phyloP scores from a whole-genome alignment of 2,888 invertebrate species.

The Clusia tigrina region DNA sequence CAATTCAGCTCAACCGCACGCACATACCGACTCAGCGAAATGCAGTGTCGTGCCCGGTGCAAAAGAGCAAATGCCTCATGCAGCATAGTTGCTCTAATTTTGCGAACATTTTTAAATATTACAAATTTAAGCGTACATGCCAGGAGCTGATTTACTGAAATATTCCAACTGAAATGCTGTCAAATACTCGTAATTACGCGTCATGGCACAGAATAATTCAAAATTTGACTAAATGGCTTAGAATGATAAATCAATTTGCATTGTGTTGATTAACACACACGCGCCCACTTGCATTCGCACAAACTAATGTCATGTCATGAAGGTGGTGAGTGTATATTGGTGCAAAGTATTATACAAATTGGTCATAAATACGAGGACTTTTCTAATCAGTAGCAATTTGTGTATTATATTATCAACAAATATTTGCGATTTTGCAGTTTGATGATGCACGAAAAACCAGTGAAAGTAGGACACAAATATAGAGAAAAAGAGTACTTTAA shows the following conservation, averaged over 20 bases:
- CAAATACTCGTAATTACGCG: slow-evolving; percentile 14
- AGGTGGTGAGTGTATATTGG: no score
- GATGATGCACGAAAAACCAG: no score
- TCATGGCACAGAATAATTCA: slow-evolving; percentile 31
- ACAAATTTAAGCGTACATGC: not conserved
- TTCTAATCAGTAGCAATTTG: no score
- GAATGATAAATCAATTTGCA: slow-evolving; percentile 28
- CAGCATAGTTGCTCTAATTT: not conserved
- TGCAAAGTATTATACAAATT: no score
- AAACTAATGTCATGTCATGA: no score
- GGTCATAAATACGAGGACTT: no score
- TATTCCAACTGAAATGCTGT: slow-evolving; percentile 10
- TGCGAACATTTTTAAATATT: not conserved
- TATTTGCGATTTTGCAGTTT: no score
- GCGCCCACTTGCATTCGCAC: no score
- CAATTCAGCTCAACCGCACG: not conserved
- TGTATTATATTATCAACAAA: no score
- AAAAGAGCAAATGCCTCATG: not conserved
- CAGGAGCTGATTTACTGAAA: not conserved
- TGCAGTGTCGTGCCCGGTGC: not conserved
- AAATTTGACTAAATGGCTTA: slow-evolving; percentile 27
- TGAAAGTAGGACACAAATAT: no score
- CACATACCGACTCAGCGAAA: not conserved
- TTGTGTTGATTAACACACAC: no score
- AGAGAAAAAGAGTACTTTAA: no score